A percentile compares a stretch with the other conserved stretches of the same genome.
These are phyloP conservation scores for Bombyx huttoni DNA, from an alignment of 2,888 invertebrate species.

Conservation along the genomic window DNA sequence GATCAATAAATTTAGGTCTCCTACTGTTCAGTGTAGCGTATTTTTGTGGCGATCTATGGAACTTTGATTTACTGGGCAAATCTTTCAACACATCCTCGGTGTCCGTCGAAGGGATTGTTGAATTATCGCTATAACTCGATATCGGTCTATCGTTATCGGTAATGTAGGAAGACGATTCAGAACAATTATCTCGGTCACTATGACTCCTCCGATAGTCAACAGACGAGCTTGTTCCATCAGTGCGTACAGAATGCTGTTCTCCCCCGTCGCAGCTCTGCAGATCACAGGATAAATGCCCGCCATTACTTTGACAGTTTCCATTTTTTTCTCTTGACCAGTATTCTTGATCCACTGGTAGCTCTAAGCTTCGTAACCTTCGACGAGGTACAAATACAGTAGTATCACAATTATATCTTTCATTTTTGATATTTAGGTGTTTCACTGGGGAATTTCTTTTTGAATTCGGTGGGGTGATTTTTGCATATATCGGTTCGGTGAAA, in stretches of 20 bases:
- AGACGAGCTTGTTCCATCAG: conserved; percentile 53
- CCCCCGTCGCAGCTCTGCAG: conserved; percentile 52
- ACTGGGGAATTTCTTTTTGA: conserved; percentile 51
- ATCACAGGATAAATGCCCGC: conserved; percentile 49
- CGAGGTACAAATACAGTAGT: conserved; percentile 64
- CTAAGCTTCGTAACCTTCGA: conserved; percentile 57
- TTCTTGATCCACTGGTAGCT: conserved; percentile 42
- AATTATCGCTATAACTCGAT: conserved; percentile 66
- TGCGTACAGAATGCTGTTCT: conserved; percentile 61
- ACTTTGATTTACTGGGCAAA: conserved; percentile 59
- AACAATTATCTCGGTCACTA: conserved; percentile 66
- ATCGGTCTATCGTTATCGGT: conserved; percentile 66
- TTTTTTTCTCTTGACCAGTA: conserved; percentile 40
- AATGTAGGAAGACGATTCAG: conserved; percentile 62
- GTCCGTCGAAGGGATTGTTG: conserved; percentile 63
- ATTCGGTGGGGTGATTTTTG: conserved; percentile 55
- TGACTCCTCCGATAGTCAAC: conserved; percentile 60
- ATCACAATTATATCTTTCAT: conserved; percentile 54
- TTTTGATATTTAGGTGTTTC: conserved; percentile 37
- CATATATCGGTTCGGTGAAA: conserved; percentile 63
- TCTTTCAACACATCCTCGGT: conserved; percentile 65
- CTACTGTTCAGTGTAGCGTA: conserved; percentile 61
- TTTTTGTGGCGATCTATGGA: conserved; percentile 64
- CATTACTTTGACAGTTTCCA: conserved; percentile 47
- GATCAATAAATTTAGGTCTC: conserved; percentile 61